A percentile compares a stretch with the other conserved stretches of the same genome.
Evolutionary conservation across 2,888 invertebrate species (phyloP).

Genomic region (Cartodere bifasciata): DNA sequence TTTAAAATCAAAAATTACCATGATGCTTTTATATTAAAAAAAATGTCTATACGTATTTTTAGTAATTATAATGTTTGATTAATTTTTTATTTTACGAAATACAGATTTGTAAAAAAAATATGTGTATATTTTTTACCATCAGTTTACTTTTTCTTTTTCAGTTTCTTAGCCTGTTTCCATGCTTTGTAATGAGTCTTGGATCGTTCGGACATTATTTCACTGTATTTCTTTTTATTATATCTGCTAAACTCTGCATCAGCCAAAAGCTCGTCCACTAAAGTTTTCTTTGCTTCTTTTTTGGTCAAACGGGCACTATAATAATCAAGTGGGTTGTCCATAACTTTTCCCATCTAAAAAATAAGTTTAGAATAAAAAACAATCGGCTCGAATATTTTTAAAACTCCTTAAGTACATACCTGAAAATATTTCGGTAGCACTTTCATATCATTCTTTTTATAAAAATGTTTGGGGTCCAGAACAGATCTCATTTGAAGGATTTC

Average conservation of each 20-base stretch:
- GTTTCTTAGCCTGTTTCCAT: constrained; percentile 49
- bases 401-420: constrained; percentile 50
- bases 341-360: constrained; percentile 58
- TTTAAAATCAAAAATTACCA: too few species aligned
- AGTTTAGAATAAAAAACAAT: constrained; percentile 12
- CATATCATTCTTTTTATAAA: constrained; percentile 87
- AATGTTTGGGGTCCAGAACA: constrained; percentile 80
- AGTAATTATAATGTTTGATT: too few species aligned
- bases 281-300: constrained; percentile 74
- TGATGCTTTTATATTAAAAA: too few species aligned
- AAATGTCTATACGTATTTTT: too few species aligned
- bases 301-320: constrained; percentile 74
- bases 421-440: constrained; percentile 86
- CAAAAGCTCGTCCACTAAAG: constrained; percentile 86
- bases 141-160: constrained; percentile 55
- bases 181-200: constrained; percentile 58
- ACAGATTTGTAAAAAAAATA: too few species aligned
- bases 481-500: constrained; percentile 87
- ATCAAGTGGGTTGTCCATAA: constrained; percentile 76
- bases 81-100: too few species aligned
- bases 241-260: constrained; percentile 77
- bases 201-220: constrained; percentile 61
- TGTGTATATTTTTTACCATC: too few species aligned
- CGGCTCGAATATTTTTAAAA: constrained; percentile 7
- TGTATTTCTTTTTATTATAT: constrained; percentile 69